phyloP scores from a whole-genome alignment of 2,888 invertebrate species.

The Amphipoea oculea region DNA sequence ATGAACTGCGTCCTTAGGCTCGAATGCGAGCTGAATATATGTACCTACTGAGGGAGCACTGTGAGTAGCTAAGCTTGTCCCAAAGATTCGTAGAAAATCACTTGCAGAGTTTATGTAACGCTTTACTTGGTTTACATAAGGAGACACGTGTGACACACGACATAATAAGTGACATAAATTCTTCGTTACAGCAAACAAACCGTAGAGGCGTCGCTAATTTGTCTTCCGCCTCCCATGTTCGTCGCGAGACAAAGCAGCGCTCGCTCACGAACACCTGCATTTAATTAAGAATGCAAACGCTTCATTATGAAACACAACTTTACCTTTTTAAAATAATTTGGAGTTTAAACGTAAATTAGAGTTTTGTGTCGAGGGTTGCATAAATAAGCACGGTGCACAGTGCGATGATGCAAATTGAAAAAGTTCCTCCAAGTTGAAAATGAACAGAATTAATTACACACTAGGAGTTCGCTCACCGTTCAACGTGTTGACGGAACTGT shows the following conservation, averaged over 20 bases:
- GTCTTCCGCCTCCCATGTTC: slow-evolving; percentile 28
- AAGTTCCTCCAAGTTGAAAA: slow-evolving; percentile 75
- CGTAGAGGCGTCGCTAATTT: slow-evolving; percentile 41
- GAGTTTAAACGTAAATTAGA: slow-evolving; percentile 62
- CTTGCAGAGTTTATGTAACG: background rate
- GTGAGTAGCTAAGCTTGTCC: slow-evolving; percentile 34
- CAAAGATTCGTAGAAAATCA: slow-evolving; percentile 12
- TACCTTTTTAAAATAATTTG: slow-evolving; percentile 54
- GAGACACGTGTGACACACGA: slow-evolving; percentile 7
- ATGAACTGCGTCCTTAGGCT: slow-evolving; percentile 53
- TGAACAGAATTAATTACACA: slow-evolving; percentile 78
- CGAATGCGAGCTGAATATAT: slow-evolving; percentile 34
- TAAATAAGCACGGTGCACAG: slow-evolving; percentile 68
- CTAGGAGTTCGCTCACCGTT: slow-evolving; percentile 61
- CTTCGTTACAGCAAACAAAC: slow-evolving; percentile 31
- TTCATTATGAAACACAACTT: slow-evolving; percentile 62
- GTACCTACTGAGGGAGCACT: slow-evolving; percentile 20
- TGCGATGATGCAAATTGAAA: slow-evolving; percentile 81
- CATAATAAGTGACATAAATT: slow-evolving; percentile 25
- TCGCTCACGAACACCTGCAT: slow-evolving; percentile 55
- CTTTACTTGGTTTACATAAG: slow-evolving; percentile 13
- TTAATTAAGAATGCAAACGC: slow-evolving; percentile 62
- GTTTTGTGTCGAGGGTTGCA: slow-evolving; percentile 62
- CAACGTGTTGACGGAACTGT: slow-evolving; percentile 61
- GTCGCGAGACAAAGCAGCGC: slow-evolving; percentile 45